Conservation (phyloP, 2,888 invertebrate genomes). For the Stenotaenia linearis region DNA sequence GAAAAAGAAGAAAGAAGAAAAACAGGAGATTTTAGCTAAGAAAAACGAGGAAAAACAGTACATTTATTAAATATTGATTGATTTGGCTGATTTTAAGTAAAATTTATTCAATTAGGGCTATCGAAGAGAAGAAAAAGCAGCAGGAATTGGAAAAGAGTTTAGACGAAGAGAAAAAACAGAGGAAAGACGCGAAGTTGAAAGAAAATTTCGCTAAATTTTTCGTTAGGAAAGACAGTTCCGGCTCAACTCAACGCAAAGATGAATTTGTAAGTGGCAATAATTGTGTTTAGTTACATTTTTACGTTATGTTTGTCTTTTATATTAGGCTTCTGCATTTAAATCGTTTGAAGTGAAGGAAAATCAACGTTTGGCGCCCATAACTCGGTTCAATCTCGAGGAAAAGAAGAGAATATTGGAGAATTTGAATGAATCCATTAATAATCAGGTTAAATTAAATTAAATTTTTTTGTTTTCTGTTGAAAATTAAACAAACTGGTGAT, state of each 20-base stretch:
- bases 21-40: conserved; percentile 39
- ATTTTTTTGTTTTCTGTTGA: not conserved
- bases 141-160: conserved; percentile 42
- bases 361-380: conserved; percentile 76
- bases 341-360: conserved; percentile 65
- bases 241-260: not conserved
- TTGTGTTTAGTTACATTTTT: not conserved
- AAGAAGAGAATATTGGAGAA: not conserved
- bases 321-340: conserved; percentile 31
- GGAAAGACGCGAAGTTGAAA: conserved; percentile 70
- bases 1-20: conserved; percentile 43
- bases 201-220: conserved; percentile 79
- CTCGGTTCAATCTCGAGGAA: conserved; percentile 53
- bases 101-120: conserved; percentile 14
- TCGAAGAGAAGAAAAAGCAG: conserved; percentile 45
- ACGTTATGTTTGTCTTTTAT: not conserved
- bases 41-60: conserved; percentile 41
- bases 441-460: conserved; percentile 34
- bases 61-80: conserved; percentile 21
- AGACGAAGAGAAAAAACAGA: conserved; percentile 58
- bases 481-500: not conserved
- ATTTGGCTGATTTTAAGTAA: too few relatives aligned
- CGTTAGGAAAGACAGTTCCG: conserved; percentile 41
- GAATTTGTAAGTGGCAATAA: not conserved
- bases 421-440: conserved; percentile 33